Conservation (phyloP, 2,797 vertebrate genomes). For the Ptychadena robeensis region DNA sequence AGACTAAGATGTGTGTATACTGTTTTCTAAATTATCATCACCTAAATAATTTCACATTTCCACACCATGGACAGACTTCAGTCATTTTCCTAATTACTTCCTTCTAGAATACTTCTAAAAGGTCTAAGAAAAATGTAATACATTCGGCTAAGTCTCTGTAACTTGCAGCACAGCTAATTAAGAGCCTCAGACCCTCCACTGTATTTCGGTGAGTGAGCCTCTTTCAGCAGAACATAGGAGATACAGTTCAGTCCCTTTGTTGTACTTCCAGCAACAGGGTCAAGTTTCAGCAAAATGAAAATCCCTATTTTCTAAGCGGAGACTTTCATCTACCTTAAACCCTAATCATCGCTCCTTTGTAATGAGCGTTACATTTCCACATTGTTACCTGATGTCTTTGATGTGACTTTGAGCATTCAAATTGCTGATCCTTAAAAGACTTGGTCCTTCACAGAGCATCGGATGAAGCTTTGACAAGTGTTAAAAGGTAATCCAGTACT, state of each 20-base stretch:
- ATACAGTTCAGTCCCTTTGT: slow-evolving; percentile 48
- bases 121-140: slow-evolving; percentile 37
- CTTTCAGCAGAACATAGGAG: slow-evolving; percentile 34
- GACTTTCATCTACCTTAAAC: slow-evolving; percentile 56
- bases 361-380: slow-evolving; percentile 52
- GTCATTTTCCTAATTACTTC: slow-evolving; percentile 17
- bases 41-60: slow-evolving; percentile 33
- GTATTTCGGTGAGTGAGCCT: slow-evolving; percentile 26
- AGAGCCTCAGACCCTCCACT: slow-evolving; percentile 44
- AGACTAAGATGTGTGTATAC: not conserved
- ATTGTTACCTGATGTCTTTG: slow-evolving; percentile 52
- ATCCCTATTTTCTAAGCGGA: slow-evolving; percentile 34
- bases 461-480: slow-evolving; percentile 39
- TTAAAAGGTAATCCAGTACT: slow-evolving; percentile 34
- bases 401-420: slow-evolving; percentile 44
- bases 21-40: not conserved
- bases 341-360: slow-evolving; percentile 43
- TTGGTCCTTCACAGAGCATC: slow-evolving; percentile 20
- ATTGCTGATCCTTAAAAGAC: slow-evolving; percentile 49
- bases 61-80: slow-evolving; percentile 24
- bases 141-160: slow-evolving; percentile 32
- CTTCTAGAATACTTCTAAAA: slow-evolving; percentile 35
- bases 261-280: slow-evolving; percentile 44
- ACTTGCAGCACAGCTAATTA: slow-evolving; percentile 35
- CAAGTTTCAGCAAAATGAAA: slow-evolving; percentile 50